These are phyloP conservation scores for Heliconius ismenius DNA, from an alignment of 2,888 invertebrate genomes.

Conservation along the genomic window DNA sequence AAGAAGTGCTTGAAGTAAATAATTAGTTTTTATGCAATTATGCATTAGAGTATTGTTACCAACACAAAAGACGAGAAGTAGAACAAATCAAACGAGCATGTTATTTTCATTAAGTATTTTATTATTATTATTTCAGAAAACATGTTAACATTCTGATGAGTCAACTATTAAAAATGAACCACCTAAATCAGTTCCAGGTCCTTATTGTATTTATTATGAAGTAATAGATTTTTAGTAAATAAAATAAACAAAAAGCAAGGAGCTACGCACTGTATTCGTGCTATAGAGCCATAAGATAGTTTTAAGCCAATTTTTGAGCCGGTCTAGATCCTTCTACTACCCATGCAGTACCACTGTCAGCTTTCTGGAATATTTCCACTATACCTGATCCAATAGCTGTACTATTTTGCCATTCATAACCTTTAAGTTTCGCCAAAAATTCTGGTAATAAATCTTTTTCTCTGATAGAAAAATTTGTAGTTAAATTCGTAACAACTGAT, in stretches of 20 bases:
- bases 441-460: constrained; percentile 40
- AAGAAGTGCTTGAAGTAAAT: not conserved
- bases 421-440: constrained; percentile 37
- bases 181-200: too few species aligned
- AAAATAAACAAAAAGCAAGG: too few species aligned
- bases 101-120: not conserved
- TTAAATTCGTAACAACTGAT: constrained; percentile 60
- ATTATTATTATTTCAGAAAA: too few species aligned
- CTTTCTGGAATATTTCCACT: constrained; percentile 53
- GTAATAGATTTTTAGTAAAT: too few species aligned
- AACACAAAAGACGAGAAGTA: not conserved
- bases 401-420: constrained; percentile 47
- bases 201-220: too few species aligned
- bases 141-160: too few species aligned
- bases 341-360: constrained; percentile 70
- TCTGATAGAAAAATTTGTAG: constrained; percentile 28
- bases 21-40: not conserved
- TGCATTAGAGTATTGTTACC: not conserved
- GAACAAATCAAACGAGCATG: not conserved
- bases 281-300: too few species aligned
- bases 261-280: too few species aligned
- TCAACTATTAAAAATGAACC: too few species aligned
- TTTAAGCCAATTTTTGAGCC: constrained; percentile 37
- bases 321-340: constrained; percentile 44
- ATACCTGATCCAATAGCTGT: constrained; percentile 50